Evolutionary conservation across 1,140 invertebrate species (phyloP).

Genomic region (Listronotus oregonensis): DNA sequence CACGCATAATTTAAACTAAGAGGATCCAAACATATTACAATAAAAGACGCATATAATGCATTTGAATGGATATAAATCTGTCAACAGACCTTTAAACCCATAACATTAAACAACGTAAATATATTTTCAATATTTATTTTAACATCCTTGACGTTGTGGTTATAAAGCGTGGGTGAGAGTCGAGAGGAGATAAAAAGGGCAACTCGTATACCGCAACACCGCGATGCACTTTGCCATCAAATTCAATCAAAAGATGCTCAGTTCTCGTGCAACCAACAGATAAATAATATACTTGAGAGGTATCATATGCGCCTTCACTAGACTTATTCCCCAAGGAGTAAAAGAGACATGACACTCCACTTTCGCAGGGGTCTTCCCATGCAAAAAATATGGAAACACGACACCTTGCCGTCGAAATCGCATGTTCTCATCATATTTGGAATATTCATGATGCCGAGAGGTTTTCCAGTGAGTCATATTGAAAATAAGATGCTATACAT

Average conservation of each 20-base stretch:
- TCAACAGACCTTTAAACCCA: not conserved
- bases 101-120: not conserved
- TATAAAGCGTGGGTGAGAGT: conserved; percentile 3
- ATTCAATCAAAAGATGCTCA: conserved; percentile 41
- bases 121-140: conserved; percentile 21
- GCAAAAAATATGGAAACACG: conserved; percentile 45
- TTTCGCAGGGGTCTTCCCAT: conserved; percentile 36
- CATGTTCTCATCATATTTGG: conserved; percentile 28
- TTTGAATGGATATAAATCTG: not conserved
- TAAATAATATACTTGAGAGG: conserved; percentile 43
- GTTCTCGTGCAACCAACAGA: conserved; percentile 41
- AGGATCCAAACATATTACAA: too few relatives aligned
- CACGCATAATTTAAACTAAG: too few relatives aligned
- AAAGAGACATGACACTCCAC: conserved; percentile 48
- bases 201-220: not conserved
- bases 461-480: conserved; percentile 14
- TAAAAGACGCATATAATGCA: conserved; percentile 1
- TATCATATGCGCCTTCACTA: conserved; percentile 31
- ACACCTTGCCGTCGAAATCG: conserved; percentile 32
- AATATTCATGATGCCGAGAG: conserved; percentile 35
- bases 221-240: conserved; percentile 34
- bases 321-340: conserved; percentile 36
- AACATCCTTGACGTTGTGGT: conserved; percentile 1
- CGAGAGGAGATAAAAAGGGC: conserved; percentile 4
- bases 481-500: not conserved